Base-by-base conservation (phyloP, 2,888 invertebrate genomes). In the Lasioglossum oenotherae region DNA sequence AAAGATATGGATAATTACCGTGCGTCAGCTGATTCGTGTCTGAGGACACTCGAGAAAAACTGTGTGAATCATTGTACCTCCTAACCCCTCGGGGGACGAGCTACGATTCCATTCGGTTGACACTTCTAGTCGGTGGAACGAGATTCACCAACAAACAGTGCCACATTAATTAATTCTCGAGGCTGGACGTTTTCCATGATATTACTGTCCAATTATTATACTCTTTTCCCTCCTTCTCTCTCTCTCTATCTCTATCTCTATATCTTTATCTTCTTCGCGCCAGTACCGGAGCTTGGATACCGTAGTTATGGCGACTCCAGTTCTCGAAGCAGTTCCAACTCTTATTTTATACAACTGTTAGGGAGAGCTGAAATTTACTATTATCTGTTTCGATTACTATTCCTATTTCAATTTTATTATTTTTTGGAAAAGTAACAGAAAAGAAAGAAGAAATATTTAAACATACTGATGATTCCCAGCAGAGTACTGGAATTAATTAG, bases 111-210 rank as follows among this genome's bases (percentile, higher is more conserved):
- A 76, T 85, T 76, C 69, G 64, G 31, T 77, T 78, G 73, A 82
- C 75, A 75, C 80, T 71, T 73, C 35, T 75, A 82, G 46, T 69
- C 72, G 80, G 72, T 60, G 84, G 31, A 69, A 80, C 71, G 31
- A 69, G 78, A 76, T 81, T 81, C 73, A 41, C 74, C 86, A 76
- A 76, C 80, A 74, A 79, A 64, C 75, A 74, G 87, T 87, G 87
- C 81, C 87, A 84, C 81, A 80, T 87, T 80, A 87, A 84, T 87
- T 81, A 78, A 84, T 75, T 79, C 46, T 85, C 77, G 84, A 87
- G 84, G 81, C 87, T 86, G 87, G 78, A 82, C 73, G 72, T 83
- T 82, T 79, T 86, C 31, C 86, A 81, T 87, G 78, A 86, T 86
- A 87, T 84, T 86, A 81, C 69, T 69, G 69, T 82, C 27, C 81